Base-by-base conservation (phyloP, 2,113 vertebrate genomes). In the Melanostigma gelatinosum region DNA sequence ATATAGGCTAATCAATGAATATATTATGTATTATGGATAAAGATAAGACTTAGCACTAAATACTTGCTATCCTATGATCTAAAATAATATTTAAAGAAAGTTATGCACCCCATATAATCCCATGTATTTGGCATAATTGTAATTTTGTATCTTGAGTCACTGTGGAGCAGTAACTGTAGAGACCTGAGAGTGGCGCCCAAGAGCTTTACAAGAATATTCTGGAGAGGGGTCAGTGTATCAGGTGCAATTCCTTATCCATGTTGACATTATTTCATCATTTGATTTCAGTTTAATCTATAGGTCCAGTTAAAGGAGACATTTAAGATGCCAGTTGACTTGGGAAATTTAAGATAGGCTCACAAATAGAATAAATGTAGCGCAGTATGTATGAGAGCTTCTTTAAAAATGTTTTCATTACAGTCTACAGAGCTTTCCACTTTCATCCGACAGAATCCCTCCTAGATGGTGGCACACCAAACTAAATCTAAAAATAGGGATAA, bases 101-200 rank as follows among this genome's bases (percentile, higher is more conserved):
- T 22, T n/a, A 40, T 40, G 22, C 38, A 65, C 11, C 20, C 22
- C 38, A 65, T 18, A 16, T 18, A 18, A 46, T 65, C 40, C 27
- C 8, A 18, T 27, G 8, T 5, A 48, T 29, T 67, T 10, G 16
- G 8, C 16, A 24, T 42, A 32, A 9, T 27, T 18, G 36, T 61
- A 10, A 20, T 61, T 64, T 40, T 64, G 38, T 24, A 24, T 13
- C 4, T 46, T 63, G 48, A 38, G 6, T 15, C 62, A 18, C 18
- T 54, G 24, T 54, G 20, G 22, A 61, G 36, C 16, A 83, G 15
- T 44, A n/a, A 38, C 36, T 40, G 29, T 15, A 24, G 4, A 70
- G 27, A 42, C 79, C 78, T 65, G 78, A 36, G 57, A 9, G 60
- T 27, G 88, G 82, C 38, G 78, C 74, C n/a, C 22, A 61, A 81